Evolutionary conservation across 2,888 invertebrate genomes (phyloP).

Genomic region (Syrista parreyssii): DNA sequence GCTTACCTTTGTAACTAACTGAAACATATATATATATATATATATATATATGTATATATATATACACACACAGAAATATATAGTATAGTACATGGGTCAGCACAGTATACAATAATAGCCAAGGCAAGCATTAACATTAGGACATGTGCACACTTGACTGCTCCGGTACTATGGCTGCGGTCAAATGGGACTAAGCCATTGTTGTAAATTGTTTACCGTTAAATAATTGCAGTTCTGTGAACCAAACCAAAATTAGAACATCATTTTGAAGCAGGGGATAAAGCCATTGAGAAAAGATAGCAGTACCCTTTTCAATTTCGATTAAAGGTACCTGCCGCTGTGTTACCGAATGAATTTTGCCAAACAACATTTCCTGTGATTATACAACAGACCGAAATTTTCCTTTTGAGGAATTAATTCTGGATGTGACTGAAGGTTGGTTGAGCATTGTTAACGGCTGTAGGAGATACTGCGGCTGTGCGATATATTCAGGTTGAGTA

Average conservation of each 20-base stretch:
- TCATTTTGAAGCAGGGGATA: not conserved
- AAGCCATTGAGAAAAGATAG: not conserved
- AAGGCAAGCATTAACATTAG: not conserved
- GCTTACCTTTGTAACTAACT: not conserved
- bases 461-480: not conserved
- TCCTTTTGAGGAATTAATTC: not conserved
- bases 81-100: not conserved
- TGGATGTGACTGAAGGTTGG: not conserved
- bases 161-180: not conserved
- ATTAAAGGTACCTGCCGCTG: not conserved
- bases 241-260: not conserved
- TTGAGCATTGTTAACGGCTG: not conserved
- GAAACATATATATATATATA: not conserved
- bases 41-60: no score
- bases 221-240: not conserved
- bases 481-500: not conserved
- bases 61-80: not conserved
- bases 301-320: not conserved
- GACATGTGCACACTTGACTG: not conserved
- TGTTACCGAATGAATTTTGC: not conserved
- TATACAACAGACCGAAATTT: not conserved
- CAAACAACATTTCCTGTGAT: not conserved
- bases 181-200: not conserved
- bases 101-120: not conserved
- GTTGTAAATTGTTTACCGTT: not conserved